Percentiles rank a stretch among this genome's conserved stretches.
Conservation (phyloP, 2,797 vertebrate species). For the Megaceryle alcyon region DNA sequence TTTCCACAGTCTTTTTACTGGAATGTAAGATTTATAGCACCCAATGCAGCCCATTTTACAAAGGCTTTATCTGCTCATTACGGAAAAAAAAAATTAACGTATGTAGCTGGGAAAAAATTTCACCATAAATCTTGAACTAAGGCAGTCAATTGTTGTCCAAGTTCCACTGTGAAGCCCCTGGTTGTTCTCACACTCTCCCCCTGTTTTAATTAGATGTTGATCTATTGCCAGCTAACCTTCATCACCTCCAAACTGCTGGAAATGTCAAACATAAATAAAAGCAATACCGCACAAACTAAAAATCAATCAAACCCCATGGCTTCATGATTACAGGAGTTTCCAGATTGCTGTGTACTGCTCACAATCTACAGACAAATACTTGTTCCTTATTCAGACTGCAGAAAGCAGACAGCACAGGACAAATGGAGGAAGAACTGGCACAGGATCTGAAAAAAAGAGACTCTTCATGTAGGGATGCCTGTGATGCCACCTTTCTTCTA, state of each 20-base stretch:
- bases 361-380: background rate
- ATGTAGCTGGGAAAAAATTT: background rate
- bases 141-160: background rate
- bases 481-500: background rate
- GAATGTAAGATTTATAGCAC: conserved; percentile 6
- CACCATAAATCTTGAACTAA: conserved; percentile 22
- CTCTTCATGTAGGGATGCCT: background rate
- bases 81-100: background rate
- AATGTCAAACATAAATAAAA: conserved; percentile 58
- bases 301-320: conserved; percentile 42
- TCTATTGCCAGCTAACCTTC: conserved; percentile 64
- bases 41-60: background rate
- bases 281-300: background rate
- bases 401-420: background rate
- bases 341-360: conserved; percentile 3
- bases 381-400: background rate
- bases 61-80: conserved; percentile 25
- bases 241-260: conserved; percentile 27
- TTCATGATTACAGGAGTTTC: conserved; percentile 64
- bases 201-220: conserved; percentile 75
- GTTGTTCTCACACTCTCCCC: conserved; percentile 28
- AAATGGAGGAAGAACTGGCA: background rate
- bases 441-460: background rate
- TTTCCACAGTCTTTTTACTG: background rate
- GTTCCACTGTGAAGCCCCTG: conserved; percentile 19